A percentile compares a stretch with the other conserved stretches of the same genome.
These are phyloP conservation scores for Falco cherrug DNA, from an alignment of 2,797 vertebrate species.

Conservation along the genomic window DNA sequence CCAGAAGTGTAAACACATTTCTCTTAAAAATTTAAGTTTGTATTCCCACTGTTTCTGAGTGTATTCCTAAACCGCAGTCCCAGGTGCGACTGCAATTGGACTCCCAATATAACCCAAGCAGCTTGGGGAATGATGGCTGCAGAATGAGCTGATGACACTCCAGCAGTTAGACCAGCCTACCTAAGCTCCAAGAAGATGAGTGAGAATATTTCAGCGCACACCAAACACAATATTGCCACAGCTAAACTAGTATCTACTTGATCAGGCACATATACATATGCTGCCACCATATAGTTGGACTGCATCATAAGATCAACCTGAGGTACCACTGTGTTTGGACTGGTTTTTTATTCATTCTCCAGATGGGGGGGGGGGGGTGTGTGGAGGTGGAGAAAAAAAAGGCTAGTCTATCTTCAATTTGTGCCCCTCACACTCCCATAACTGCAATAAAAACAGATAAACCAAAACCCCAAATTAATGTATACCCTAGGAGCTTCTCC, in stretches of 20 bases:
- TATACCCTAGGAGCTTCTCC: neutral
- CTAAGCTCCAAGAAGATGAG: neutral
- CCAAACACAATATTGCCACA: neutral
- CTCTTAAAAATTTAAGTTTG: neutral
- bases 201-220: neutral
- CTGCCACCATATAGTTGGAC: neutral
- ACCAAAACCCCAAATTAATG: neutral
- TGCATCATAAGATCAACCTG: neutral
- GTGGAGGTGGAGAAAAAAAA: neutral
- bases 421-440: neutral
- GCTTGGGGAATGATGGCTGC: neutral
- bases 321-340: neutral
- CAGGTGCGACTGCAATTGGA: neutral
- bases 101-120: neutral
- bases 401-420: neutral
- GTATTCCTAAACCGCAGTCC: neutral
- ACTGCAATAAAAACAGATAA: neutral
- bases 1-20: neutral
- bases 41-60: neutral
- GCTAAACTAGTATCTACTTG: neutral
- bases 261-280: neutral
- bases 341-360: neutral
- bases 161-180: neutral
- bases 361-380: rapidly evolving
- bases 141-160: neutral